Evolutionary conservation across 1,140 invertebrate genomes (phyloP).

Genomic region (Zaprionus lachaisei): DNA sequence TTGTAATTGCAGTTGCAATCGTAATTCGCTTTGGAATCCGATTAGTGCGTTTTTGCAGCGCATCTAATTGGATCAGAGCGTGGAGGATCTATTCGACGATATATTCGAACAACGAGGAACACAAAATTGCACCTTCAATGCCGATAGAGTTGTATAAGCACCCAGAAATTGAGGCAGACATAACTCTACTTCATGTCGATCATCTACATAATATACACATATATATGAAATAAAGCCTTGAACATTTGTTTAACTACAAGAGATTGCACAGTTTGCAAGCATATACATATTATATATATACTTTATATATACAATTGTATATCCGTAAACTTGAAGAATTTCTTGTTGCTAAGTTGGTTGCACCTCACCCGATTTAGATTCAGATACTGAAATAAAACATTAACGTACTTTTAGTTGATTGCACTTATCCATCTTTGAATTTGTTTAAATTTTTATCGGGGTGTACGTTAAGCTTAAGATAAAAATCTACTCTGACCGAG

Average conservation of each 20-base stretch:
- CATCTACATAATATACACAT: background rate
- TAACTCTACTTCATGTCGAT: background rate
- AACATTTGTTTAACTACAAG: background rate
- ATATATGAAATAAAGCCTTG: background rate
- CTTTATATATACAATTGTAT: no score
- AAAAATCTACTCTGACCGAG: background rate
- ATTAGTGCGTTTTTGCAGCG: slow-evolving; percentile 37
- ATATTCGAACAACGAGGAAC: slow-evolving; percentile 31
- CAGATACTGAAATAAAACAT: background rate
- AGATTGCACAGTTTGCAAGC: background rate
- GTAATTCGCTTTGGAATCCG: slow-evolving; percentile 52
- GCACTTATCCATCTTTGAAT: background rate
- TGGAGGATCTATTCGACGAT: slow-evolving; percentile 22
- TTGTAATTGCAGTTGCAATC: slow-evolving; percentile 37
- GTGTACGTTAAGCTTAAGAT: background rate
- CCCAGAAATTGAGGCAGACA: background rate
- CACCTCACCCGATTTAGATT: background rate
- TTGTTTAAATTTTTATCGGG: background rate
- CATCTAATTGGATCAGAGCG: slow-evolving; percentile 47
- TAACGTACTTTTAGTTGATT: background rate
- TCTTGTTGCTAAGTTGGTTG: background rate
- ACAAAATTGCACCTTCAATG: slow-evolving; percentile 3
- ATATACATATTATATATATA: background rate
- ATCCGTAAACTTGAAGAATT: background rate
- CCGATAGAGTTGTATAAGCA: slow-evolving; percentile 4